Percentiles rank a stretch among this genome's conserved stretches.
phyloP scores from a whole-genome alignment of 2,113 vertebrate genomes.

The Hypocryptadius cinnamomeus region DNA sequence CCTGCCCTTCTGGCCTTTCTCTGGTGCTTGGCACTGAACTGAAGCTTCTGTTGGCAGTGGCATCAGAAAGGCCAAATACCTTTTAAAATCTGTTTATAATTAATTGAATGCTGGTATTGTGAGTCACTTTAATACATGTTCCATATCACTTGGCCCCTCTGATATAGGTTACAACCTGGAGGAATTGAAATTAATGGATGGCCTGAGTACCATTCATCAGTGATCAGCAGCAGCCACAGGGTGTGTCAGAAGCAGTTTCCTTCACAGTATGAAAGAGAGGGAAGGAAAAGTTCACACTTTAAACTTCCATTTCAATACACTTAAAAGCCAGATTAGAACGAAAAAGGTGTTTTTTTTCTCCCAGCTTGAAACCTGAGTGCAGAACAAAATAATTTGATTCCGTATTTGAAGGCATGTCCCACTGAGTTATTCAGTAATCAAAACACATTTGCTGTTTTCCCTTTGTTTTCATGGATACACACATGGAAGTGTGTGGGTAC shows the following conservation, averaged over 20 bases:
- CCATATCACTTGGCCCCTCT: not conserved
- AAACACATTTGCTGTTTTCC: not conserved
- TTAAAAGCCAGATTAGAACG: not conserved
- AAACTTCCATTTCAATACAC: not conserved
- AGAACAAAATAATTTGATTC: not conserved
- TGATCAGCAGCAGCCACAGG: not conserved
- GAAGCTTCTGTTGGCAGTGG: not conserved
- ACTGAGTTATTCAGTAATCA: not conserved
- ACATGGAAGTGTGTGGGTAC: fast-evolving
- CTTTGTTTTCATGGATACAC: not conserved
- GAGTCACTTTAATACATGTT: not conserved
- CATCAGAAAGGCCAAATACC: not conserved
- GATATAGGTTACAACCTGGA: not conserved
- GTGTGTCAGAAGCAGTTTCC: not conserved
- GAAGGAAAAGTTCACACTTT: not conserved
- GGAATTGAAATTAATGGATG: not conserved
- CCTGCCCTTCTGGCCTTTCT: not conserved
- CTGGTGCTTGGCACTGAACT: not conserved
- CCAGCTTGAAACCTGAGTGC: not conserved
- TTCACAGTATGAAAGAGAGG: not conserved
- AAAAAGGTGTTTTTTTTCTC: not conserved
- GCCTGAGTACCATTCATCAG: not conserved
- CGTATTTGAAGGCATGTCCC: not conserved
- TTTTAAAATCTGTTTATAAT: not conserved
- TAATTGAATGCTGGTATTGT: not conserved